phyloP scores from a whole-genome alignment of 2,113 vertebrate species.

The Parus major region DNA sequence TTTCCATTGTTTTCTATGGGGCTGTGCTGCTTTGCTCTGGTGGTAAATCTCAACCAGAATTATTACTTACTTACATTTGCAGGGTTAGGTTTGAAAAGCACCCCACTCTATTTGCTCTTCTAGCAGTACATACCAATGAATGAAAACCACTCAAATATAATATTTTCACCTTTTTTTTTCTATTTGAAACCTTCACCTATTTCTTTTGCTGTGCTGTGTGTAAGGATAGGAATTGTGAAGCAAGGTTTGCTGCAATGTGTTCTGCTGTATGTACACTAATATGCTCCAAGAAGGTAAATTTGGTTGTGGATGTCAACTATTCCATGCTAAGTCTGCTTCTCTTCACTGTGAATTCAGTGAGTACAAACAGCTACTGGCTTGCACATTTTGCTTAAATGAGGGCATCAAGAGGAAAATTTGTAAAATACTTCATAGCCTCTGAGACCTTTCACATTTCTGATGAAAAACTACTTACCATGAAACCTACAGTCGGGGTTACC shows the following conservation, averaged over 20 bases:
- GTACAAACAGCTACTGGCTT: background rate
- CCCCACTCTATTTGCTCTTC: background rate
- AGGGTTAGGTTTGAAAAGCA: background rate
- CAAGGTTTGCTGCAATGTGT: background rate
- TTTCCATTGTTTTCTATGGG: background rate
- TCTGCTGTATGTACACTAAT: background rate
- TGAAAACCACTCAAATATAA: background rate
- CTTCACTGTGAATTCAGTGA: background rate
- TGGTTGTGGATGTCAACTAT: background rate
- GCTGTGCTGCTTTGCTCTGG: background rate
- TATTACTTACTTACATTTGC: background rate
- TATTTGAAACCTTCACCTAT: background rate
- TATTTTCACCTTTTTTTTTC: background rate
- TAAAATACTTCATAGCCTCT: background rate
- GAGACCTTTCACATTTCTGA: background rate
- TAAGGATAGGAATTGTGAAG: background rate
- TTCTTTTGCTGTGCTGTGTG: background rate
- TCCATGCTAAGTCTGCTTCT: background rate
- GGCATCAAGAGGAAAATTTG: background rate
- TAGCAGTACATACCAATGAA: background rate
- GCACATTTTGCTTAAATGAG: background rate
- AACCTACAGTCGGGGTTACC: background rate
- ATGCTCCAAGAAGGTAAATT: background rate
- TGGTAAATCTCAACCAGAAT: background rate
- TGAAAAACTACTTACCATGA: background rate